Conservation (phyloP, 1,140 invertebrate genomes). For the Microplitis mediator region DNA sequence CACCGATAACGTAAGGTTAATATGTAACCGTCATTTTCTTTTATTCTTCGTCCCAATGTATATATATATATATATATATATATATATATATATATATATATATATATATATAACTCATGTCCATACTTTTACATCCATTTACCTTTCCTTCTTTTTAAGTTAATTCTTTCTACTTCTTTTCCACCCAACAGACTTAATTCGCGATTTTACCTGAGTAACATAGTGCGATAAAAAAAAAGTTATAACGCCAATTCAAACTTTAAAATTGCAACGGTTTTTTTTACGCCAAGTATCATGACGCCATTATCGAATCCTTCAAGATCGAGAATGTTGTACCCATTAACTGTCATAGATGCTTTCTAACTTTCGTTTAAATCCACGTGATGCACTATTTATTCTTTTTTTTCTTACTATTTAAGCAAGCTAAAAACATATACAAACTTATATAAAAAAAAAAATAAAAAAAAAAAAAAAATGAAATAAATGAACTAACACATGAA, state of each 20-base stretch:
- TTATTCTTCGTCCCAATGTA: constrained; percentile 8
- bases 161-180: neutral
- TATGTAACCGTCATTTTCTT: constrained; percentile 28
- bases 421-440: neutral
- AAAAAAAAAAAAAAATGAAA: neutral
- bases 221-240: neutral
- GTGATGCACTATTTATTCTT: constrained; percentile 14
- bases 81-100: too few species aligned
- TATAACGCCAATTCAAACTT: neutral
- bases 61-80: neutral
- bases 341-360: neutral
- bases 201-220: constrained; percentile 8
- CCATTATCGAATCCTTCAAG: constrained; percentile 1
- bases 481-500: too few species aligned
- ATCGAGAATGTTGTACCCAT: neutral
- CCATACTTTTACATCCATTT: neutral
- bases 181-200: neutral
- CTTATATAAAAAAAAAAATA: neutral
- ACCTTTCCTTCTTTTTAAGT: too few species aligned
- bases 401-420: neutral
- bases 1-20: constrained; percentile 19
- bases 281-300: neutral
- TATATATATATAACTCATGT: too few species aligned
- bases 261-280: constrained; percentile 19
- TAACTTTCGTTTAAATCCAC: neutral